Percentiles rank a stretch among this genome's conserved stretches.
These are phyloP conservation scores for Pelodiscus sinensis DNA, from an alignment of 2,113 vertebrate species.

Conservation along the genomic window DNA sequence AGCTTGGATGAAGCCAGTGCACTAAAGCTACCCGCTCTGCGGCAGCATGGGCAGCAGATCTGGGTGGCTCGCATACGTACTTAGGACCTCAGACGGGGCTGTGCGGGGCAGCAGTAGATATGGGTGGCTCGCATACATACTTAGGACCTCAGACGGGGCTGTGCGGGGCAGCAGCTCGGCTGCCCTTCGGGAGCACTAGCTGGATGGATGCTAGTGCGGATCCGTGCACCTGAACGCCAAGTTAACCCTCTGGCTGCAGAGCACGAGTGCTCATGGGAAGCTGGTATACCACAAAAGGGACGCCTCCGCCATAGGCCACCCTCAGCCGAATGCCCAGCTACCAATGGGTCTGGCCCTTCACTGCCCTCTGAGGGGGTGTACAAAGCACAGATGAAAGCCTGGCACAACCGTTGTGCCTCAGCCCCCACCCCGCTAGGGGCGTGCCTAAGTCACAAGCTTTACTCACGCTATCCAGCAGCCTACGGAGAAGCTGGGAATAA, in stretches of 20 bases:
- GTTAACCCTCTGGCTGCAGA: neutral
- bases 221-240: neutral
- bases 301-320: neutral
- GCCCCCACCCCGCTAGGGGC: neutral
- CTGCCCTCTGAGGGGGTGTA: neutral
- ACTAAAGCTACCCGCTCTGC: neutral
- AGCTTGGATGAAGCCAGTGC: neutral
- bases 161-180: neutral
- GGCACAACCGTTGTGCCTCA: neutral
- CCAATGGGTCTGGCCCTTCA: neutral
- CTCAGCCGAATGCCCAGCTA: neutral
- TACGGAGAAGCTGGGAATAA: constrained; percentile 73
- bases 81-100: neutral
- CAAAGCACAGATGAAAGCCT: neutral
- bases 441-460: neutral
- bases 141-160: neutral
- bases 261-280: neutral
- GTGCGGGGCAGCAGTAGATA: neutral
- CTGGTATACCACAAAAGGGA: too few species aligned
- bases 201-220: neutral
- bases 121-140: neutral
- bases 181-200: neutral
- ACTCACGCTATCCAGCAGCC: constrained; percentile 67
- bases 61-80: neutral
- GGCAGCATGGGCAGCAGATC: neutral